Evolutionary conservation across 2,113 vertebrate species (phyloP).

Genomic region (Chrysochloris asiatica): DNA sequence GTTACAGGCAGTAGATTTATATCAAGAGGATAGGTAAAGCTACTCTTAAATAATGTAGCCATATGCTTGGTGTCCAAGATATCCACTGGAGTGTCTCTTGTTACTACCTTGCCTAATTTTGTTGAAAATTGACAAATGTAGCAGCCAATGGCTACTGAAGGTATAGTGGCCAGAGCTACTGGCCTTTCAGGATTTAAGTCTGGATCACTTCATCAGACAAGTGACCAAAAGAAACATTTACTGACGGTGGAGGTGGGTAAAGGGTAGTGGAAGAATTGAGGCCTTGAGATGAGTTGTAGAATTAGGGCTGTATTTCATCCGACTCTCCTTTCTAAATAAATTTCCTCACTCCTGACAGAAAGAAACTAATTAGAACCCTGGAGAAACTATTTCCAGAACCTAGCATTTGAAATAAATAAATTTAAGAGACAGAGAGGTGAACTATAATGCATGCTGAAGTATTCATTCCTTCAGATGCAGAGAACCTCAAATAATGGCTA

Average conservation of each 20-base stretch:
- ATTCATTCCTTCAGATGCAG: background rate
- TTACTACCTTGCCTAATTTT: background rate
- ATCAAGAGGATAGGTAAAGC: background rate
- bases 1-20: background rate
- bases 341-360: background rate
- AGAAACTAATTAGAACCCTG: background rate
- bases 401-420: background rate
- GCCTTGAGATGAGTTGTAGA: background rate
- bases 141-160: background rate
- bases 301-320: background rate
- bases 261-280: background rate
- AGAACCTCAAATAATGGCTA: background rate
- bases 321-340: background rate
- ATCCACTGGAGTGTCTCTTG: background rate
- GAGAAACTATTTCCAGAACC: background rate
- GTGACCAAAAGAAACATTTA: background rate
- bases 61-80: background rate
- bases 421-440: background rate
- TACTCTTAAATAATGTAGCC: too few relatives aligned
- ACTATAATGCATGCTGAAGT: background rate
- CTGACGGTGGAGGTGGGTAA: background rate
- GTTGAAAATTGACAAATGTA: background rate
- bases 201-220: background rate
- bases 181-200: background rate
- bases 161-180: background rate